phyloP scores from a whole-genome alignment of 1,140 invertebrate species.

The Drosophila sucinea region DNA sequence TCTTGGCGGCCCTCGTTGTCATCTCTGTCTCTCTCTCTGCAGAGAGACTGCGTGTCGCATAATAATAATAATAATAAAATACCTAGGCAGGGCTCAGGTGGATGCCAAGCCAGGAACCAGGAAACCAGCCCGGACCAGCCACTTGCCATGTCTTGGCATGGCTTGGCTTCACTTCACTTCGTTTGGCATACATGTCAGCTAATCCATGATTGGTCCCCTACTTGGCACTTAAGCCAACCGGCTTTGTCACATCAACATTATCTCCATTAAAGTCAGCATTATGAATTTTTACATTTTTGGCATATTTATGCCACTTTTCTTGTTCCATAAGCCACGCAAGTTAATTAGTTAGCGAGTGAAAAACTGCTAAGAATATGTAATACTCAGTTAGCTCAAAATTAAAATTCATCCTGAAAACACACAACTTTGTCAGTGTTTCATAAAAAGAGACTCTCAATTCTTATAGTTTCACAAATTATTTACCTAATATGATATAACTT shows the following conservation, averaged over 20 bases:
- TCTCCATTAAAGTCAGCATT: conserved; percentile 69
- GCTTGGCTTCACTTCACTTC: conserved; percentile 8
- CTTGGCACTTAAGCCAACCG: conserved; percentile 55
- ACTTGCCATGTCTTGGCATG: conserved; percentile 31
- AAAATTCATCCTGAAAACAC: too few species aligned
- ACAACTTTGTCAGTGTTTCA: too few species aligned
- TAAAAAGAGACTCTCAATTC: too few species aligned
- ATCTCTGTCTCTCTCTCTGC: not conserved
- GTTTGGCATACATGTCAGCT: conserved; percentile 53
- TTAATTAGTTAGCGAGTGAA: not conserved
- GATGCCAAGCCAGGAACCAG: conserved; percentile 23
- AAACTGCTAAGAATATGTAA: not conserved
- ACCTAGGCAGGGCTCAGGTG: conserved; percentile 12
- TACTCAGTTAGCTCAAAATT: too few species aligned
- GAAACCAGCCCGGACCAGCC: conserved; percentile 12
- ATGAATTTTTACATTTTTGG: conserved; percentile 67
- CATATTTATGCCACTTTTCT: not conserved
- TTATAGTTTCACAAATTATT: too few species aligned
- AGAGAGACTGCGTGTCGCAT: conserved; percentile 60
- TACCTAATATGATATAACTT: too few species aligned
- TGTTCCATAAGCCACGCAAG: conserved; percentile 1
- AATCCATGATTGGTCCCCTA: conserved; percentile 64
- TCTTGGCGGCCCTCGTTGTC: conserved; percentile 28
- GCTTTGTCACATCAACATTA: conserved; percentile 72
- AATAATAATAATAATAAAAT: conserved; percentile 55